Conservation (phyloP, 2,888 invertebrate genomes). For the Andrena dorsata region DNA sequence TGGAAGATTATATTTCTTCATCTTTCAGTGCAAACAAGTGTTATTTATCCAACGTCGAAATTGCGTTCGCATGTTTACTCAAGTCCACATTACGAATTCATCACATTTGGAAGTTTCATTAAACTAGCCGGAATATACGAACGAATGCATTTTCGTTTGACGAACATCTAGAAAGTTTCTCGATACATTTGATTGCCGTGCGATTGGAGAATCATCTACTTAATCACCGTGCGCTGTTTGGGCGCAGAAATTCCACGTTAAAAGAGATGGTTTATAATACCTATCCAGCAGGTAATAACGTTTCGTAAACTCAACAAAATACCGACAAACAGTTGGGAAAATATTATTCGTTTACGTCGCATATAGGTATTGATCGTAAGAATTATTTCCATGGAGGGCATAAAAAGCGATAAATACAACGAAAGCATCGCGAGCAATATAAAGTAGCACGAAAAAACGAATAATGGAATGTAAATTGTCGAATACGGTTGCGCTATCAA, state of each 20-base stretch:
- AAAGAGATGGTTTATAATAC: neutral
- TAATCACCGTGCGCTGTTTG: neutral
- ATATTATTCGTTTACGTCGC: neutral
- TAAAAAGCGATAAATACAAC: neutral
- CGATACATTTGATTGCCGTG: constrained; percentile 43
- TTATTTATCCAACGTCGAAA: neutral
- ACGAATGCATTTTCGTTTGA: constrained; percentile 29
- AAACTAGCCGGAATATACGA: constrained; percentile 2
- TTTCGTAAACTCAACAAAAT: neutral
- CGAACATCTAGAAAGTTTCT: constrained; percentile 39
- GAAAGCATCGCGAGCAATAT: neutral
- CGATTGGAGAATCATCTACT: constrained; percentile 40
- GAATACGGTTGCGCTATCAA: constrained; percentile 15
- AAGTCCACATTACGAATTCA: neutral
- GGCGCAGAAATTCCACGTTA: neutral
- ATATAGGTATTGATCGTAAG: neutral
- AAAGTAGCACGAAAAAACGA: neutral
- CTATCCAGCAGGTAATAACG: neutral
- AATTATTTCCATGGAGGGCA: neutral
- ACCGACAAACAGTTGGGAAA: neutral
- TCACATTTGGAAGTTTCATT: neutral
- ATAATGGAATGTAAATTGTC: constrained; percentile 24
- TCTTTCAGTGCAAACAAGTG: neutral
- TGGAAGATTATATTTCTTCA: neutral
- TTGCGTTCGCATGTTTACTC: neutral